Evolutionary conservation across 2,113 vertebrate species (phyloP).

Genomic region (Phodopus roborovskii): DNA sequence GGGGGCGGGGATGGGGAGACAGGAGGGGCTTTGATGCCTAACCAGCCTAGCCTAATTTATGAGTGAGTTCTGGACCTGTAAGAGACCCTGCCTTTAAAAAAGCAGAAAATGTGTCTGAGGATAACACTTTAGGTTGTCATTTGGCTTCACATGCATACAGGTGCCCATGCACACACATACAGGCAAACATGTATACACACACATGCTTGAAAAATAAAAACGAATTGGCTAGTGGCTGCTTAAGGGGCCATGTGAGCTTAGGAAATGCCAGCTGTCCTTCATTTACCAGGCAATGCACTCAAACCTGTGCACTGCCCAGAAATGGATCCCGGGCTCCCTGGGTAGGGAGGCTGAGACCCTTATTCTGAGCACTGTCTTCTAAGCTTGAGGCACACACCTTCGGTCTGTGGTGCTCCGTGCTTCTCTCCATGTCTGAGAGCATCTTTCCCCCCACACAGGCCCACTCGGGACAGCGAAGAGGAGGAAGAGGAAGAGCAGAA

Average conservation of each 20-base stretch:
- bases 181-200: not conserved
- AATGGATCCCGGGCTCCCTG: fast-evolving
- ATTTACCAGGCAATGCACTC: not conserved
- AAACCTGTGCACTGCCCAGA: fast-evolving
- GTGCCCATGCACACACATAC: too few species aligned
- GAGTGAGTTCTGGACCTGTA: not conserved
- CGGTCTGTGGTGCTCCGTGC: too few species aligned
- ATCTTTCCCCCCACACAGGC: constrained; percentile 82
- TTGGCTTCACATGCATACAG: not conserved
- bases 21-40: too few species aligned
- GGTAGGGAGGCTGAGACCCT: too few species aligned
- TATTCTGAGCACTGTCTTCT: not conserved
- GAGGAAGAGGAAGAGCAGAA: constrained; percentile 96
- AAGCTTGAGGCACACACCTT: too few species aligned
- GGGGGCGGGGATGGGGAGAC: not conserved
- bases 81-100: not conserved
- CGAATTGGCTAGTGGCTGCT: not conserved
- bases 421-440: not conserved
- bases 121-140: not conserved
- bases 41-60: too few species aligned
- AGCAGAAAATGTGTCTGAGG: not conserved
- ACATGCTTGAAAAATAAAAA: not conserved
- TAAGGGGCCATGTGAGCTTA: fast-evolving
- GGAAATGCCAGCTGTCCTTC: not conserved
- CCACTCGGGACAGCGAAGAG: constrained; percentile 93